These are phyloP conservation scores for Catharus ustulatus DNA, from an alignment of 2,797 vertebrate genomes.

Conservation along the genomic window DNA sequence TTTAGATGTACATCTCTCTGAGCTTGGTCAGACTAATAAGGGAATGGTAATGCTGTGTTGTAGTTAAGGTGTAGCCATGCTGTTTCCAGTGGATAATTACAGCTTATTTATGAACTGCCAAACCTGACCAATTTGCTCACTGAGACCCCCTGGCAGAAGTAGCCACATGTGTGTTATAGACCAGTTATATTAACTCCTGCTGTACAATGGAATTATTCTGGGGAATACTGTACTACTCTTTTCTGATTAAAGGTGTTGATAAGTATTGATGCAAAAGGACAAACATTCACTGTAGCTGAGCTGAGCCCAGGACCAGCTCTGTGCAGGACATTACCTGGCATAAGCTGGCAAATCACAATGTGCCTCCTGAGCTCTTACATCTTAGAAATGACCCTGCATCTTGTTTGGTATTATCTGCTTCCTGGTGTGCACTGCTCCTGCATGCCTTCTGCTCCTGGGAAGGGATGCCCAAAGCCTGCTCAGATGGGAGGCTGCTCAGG, in stretches of 20 bases:
- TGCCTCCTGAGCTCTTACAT: background rate
- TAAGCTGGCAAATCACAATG: background rate
- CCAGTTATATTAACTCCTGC: background rate
- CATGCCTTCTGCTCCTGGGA: background rate
- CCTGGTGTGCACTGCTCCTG: background rate
- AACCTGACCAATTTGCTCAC: background rate
- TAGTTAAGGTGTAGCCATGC: background rate
- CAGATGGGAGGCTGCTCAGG: background rate
- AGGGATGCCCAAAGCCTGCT: background rate
- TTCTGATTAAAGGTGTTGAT: background rate
- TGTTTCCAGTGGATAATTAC: background rate
- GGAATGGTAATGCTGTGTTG: background rate
- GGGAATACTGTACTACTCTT: background rate
- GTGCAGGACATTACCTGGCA: background rate
- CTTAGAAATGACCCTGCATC: background rate
- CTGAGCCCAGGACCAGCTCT: background rate
- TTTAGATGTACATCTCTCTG: background rate
- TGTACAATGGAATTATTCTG: background rate
- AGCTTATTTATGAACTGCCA: slow-evolving; percentile 30
- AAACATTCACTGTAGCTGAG: background rate
- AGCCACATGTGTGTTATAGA: background rate
- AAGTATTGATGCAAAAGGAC: background rate
- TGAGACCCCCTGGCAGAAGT: background rate
- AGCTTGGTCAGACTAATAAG: background rate
- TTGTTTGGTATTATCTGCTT: background rate